A percentile compares a stretch with the other conserved stretches of the same genome.
Evolutionary conservation across 2,888 invertebrate genomes (phyloP).

Genomic region (Vannuccia rotundouncinata): DNA sequence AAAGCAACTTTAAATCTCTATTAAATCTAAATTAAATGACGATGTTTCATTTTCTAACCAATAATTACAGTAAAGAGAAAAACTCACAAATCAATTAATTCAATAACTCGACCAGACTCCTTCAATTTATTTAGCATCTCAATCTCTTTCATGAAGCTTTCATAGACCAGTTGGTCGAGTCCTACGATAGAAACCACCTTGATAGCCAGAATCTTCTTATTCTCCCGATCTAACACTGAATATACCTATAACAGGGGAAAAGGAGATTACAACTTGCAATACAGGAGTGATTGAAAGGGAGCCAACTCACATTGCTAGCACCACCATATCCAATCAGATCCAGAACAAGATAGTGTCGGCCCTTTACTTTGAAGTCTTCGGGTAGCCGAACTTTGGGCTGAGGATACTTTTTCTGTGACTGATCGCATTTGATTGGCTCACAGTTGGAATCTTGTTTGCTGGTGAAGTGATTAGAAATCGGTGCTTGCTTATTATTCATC

Average conservation of each 20-base stretch:
- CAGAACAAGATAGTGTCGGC: neutral
- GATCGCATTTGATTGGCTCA: neutral
- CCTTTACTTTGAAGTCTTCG: neutral
- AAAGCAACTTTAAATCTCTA: neutral
- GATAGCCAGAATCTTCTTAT: neutral
- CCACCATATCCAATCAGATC: slow-evolving; percentile 4
- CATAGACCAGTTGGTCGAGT: slow-evolving; percentile 65
- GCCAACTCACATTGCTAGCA: neutral
- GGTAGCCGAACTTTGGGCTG: neutral
- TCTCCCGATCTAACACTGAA: neutral
- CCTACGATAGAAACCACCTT: neutral
- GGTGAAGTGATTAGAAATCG: neutral
- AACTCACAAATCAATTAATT: slow-evolving; percentile 77
- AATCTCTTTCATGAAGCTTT: slow-evolving; percentile 82
- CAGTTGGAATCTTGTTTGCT: neutral
- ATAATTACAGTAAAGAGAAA: neutral
- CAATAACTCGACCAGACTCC: slow-evolving; percentile 73
- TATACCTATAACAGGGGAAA: slow-evolving; percentile 4
- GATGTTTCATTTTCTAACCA: neutral
- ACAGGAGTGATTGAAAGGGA: neutral
- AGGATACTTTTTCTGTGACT: neutral
- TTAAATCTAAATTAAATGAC: neutral
- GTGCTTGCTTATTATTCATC: too few species aligned
- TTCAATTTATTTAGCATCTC: slow-evolving; percentile 72
- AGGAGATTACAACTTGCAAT: neutral